Conservation (phyloP, 1,140 invertebrate species). For the Liolophura sinensis region DNA sequence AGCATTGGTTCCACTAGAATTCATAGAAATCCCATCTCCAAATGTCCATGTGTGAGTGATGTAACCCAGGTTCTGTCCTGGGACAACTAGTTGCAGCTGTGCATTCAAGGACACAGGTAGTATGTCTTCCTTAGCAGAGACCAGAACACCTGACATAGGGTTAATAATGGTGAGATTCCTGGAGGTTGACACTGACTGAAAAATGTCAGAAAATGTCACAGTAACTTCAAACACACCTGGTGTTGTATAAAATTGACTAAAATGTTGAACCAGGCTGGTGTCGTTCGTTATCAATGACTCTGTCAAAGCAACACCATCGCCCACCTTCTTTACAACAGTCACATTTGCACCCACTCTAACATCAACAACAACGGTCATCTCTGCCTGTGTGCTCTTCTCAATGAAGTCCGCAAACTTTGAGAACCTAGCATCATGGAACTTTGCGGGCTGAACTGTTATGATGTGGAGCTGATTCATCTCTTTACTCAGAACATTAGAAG, state of each 20-base stretch:
- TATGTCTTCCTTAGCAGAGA: conserved; percentile 9
- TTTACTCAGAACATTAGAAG: not conserved
- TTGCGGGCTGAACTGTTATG: not conserved
- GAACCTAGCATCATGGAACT: not conserved
- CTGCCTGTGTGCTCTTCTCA: not conserved
- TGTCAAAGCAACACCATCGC: no score
- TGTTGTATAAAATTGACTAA: no score
- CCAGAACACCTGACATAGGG: conserved; percentile 1
- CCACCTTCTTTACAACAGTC: no score
- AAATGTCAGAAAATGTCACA: conserved; percentile 5
- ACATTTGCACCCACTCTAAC: not conserved
- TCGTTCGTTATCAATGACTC: no score
- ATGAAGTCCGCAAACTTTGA: not conserved
- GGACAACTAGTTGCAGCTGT: not conserved
- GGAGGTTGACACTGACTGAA: conserved; percentile 9
- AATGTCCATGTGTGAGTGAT: conserved; percentile 21
- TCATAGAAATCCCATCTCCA: conserved; percentile 10
- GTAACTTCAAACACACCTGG: not conserved
- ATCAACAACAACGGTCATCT: not conserved
- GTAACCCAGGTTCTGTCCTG: conserved; percentile 7
- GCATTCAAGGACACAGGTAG: conserved; percentile 11
- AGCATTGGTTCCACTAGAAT: conserved; percentile 6
- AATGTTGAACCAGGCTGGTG: no score
- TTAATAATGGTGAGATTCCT: conserved; percentile 11
- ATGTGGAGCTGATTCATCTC: not conserved